Conservation (phyloP, 2,113 vertebrate genomes). For the Colaptes auratus region DNA sequence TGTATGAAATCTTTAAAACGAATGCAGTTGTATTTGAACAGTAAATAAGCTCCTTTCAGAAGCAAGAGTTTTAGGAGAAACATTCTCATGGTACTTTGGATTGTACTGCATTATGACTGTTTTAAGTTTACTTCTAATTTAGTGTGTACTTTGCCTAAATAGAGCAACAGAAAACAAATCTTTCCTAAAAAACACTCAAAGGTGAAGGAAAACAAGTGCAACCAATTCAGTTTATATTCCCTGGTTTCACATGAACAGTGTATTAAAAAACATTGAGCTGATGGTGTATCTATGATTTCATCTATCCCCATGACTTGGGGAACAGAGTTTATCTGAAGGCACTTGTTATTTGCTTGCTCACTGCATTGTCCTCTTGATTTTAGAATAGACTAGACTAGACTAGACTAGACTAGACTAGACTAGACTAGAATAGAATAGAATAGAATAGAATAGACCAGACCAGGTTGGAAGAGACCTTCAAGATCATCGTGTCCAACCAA, state of each 20-base stretch:
- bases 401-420: too few relatives aligned
- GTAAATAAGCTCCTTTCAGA: neutral
- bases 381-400: too few relatives aligned
- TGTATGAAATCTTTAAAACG: neutral
- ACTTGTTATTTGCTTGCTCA: neutral
- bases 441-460: too few relatives aligned
- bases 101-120: neutral
- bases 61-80: neutral
- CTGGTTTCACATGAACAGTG: fast-evolving
- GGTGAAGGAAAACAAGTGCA: neutral
- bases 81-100: neutral
- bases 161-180: neutral
- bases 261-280: neutral
- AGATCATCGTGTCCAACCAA: too few relatives aligned
- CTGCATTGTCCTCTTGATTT: neutral
- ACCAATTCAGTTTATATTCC: neutral
- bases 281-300: neutral
- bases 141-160: neutral
- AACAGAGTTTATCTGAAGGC: neutral
- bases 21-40: neutral
- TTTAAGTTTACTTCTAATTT: neutral
- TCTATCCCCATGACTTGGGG: neutral
- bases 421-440: too few relatives aligned
- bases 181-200: neutral
- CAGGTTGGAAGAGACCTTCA: too few relatives aligned